A percentile compares a stretch with the other conserved stretches of the same genome.
Evolutionary conservation across 2,113 vertebrate genomes (phyloP).

Genomic region (Channa argus): DNA sequence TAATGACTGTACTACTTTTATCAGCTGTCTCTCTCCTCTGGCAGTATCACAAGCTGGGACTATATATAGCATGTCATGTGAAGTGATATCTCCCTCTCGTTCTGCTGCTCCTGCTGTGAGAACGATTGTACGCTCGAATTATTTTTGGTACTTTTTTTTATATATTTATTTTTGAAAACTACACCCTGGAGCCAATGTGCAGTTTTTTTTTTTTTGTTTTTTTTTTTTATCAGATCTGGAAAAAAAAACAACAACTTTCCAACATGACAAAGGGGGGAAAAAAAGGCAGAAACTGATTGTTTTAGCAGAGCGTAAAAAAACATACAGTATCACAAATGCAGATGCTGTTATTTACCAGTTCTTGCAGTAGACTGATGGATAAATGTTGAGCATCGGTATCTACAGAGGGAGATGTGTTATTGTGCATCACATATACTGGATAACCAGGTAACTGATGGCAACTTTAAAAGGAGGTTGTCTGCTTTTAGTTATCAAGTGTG

Average conservation of each 20-base stretch:
- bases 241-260: not conserved
- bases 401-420: no score
- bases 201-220: not conserved
- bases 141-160: constrained; percentile 13
- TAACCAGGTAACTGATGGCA: no score
- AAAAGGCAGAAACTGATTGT: no score
- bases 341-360: no score
- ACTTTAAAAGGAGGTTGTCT: no score
- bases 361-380: no score
- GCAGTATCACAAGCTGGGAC: constrained; percentile 57
- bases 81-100: constrained; percentile 35
- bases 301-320: no score
- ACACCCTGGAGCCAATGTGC: constrained; percentile 1
- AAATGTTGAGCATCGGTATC: no score
- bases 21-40: constrained; percentile 53
- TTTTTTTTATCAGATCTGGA: not conserved
- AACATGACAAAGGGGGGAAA: no score
- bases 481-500: no score
- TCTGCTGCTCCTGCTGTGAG: constrained; percentile 24
- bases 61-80: constrained; percentile 64
- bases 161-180: not conserved
- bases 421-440: no score
- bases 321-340: no score
- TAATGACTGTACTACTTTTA: constrained; percentile 35
- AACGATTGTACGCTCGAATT: constrained; percentile 32